Evolutionary conservation across 2,888 invertebrate genomes (phyloP).

Genomic region (Cerastis rubricosa): DNA sequence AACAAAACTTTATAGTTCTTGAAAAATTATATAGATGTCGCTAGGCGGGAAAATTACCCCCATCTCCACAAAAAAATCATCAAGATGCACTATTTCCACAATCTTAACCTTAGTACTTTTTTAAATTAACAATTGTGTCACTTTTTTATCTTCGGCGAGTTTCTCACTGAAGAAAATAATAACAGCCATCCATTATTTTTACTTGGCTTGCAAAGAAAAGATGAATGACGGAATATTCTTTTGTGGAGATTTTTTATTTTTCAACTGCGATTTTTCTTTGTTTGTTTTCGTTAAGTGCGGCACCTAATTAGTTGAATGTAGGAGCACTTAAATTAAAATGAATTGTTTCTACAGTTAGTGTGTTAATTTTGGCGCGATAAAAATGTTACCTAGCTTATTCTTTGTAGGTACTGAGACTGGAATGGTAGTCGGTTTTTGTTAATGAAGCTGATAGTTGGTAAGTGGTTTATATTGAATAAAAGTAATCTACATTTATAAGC

Average conservation of each 20-base stretch:
- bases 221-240: constrained; percentile 71
- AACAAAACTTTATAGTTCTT: background rate
- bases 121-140: constrained; percentile 61
- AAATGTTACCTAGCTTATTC: background rate
- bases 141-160: constrained; percentile 51
- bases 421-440: background rate
- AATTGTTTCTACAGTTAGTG: constrained; percentile 22
- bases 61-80: constrained; percentile 10
- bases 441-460: background rate
- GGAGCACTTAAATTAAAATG: constrained; percentile 48
- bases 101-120: constrained; percentile 41
- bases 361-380: constrained; percentile 34
- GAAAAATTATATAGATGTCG: constrained; percentile 28
- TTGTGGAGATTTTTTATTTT: constrained; percentile 50
- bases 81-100: constrained; percentile 31
- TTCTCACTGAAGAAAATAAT: constrained; percentile 47
- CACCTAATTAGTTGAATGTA: constrained; percentile 51
- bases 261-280: constrained; percentile 46
- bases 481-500: no score
- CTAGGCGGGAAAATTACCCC: background rate
- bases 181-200: constrained; percentile 64
- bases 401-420: background rate
- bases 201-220: constrained; percentile 67
- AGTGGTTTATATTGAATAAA: background rate
- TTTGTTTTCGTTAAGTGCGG: constrained; percentile 56